These are phyloP conservation scores for Leucosticte australis DNA, from an alignment of 2,113 vertebrate species.

Conservation along the genomic window DNA sequence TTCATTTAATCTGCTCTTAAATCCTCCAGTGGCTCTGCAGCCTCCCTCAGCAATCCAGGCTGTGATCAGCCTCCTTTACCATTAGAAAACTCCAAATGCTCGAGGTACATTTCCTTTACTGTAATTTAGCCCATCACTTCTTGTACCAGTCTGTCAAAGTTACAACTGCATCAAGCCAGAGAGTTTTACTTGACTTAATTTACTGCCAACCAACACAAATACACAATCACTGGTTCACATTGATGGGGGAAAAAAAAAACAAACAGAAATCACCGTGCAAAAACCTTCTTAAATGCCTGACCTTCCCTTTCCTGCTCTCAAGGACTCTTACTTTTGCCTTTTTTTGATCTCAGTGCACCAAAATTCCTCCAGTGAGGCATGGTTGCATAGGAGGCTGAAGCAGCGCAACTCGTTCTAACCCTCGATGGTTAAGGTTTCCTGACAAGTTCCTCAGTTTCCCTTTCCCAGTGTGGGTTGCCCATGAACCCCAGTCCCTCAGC, in stretches of 20 bases:
- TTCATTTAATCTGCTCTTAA: slow-evolving; percentile 56
- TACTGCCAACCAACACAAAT: background rate
- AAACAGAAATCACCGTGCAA: background rate
- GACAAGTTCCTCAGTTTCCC: background rate
- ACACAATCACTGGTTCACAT: background rate
- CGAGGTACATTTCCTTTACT: background rate
- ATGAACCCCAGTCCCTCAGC: background rate
- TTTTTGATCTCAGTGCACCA: background rate
- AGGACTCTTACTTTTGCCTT: background rate
- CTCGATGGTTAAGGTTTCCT: background rate
- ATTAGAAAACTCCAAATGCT: slow-evolving; percentile 14
- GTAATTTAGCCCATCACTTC: slow-evolving; percentile 9
- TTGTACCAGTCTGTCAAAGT: background rate
- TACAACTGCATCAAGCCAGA: background rate
- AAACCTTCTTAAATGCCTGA: background rate
- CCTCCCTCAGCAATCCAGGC: slow-evolving; percentile 1
- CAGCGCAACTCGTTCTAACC: background rate
- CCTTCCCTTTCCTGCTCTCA: background rate
- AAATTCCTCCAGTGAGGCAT: background rate
- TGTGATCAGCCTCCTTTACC: background rate
- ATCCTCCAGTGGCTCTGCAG: background rate
- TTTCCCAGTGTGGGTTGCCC: fast-evolving
- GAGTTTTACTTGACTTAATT: slow-evolving; percentile 20
- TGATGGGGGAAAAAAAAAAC: background rate
- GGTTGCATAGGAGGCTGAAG: background rate